These are phyloP conservation scores for Molanna angustata DNA, from an alignment of 2,888 invertebrate genomes.

Conservation along the genomic window DNA sequence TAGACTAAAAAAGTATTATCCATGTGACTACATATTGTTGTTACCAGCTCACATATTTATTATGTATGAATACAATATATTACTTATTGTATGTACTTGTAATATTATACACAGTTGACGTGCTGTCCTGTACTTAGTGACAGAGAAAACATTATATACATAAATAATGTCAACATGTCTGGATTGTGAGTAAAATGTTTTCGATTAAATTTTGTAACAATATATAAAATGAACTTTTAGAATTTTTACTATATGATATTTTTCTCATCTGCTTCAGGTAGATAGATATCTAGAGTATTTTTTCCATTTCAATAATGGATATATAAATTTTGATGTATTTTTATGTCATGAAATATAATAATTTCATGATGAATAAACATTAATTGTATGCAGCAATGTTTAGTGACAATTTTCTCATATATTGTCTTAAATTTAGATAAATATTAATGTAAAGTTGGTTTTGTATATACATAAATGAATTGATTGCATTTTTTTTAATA, in stretches of 20 bases:
- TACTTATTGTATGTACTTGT: too few species aligned
- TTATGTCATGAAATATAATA: constrained; percentile 9
- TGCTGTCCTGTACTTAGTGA: too few species aligned
- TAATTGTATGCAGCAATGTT: constrained; percentile 27
- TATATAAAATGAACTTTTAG: background rate
- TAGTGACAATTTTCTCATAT: constrained; percentile 19
- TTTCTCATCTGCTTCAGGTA: background rate
- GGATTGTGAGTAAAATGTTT: background rate
- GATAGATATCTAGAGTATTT: too few species aligned
- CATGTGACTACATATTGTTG: too few species aligned
- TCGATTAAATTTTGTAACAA: background rate
- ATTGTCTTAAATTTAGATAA: constrained; percentile 15
- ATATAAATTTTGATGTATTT: constrained; percentile 3
- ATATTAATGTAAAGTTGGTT: constrained; percentile 23
- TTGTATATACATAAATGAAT: constrained; percentile 23
- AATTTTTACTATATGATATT: background rate
- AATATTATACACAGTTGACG: too few species aligned
- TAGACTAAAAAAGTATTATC: constrained; percentile 20
- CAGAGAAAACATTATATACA: too few species aligned
- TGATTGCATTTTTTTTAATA: constrained; percentile 25
- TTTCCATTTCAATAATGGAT: background rate
- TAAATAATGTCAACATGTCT: too few species aligned
- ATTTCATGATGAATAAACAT: constrained; percentile 17
- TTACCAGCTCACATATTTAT: too few species aligned
- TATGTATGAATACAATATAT: too few species aligned